phyloP scores from a whole-genome alignment of 2,797 vertebrate species.

The Chiloscyllium punctatum region DNA sequence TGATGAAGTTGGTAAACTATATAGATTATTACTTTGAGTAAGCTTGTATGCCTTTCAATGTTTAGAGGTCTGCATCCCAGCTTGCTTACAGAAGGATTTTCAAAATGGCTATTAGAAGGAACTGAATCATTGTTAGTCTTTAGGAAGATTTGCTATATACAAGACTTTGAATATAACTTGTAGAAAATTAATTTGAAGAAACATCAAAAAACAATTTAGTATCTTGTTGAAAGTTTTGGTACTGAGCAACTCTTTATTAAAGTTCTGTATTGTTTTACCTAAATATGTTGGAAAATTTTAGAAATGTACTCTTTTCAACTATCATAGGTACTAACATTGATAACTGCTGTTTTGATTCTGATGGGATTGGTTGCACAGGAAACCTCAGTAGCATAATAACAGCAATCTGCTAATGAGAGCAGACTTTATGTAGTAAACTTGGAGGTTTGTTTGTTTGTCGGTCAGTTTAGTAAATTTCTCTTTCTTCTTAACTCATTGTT shows the following conservation, averaged over 20 bases:
- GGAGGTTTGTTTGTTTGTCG: background rate
- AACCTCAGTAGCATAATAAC: background rate
- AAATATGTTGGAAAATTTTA: background rate
- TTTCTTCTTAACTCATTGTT: background rate
- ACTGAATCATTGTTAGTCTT: background rate
- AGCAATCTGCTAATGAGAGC: background rate
- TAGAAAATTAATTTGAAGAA: slow-evolving; percentile 15
- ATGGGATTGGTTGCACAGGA: background rate
- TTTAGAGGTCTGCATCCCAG: background rate
- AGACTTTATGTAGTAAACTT: background rate
- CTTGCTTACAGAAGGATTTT: background rate
- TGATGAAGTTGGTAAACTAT: background rate
- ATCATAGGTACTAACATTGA: background rate
- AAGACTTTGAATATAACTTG: background rate
- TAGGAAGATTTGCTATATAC: background rate
- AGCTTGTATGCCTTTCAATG: background rate
- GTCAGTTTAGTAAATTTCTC: background rate
- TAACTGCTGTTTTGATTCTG: background rate
- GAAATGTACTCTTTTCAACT: background rate
- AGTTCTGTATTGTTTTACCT: background rate
- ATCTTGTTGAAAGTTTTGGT: background rate
- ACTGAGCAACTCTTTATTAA: background rate
- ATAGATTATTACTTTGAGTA: background rate
- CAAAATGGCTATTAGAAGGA: background rate
- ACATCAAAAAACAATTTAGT: background rate